Evolutionary conservation across 2,797 vertebrate species (phyloP), one percentile per base, ranked within the genome.

Genomic region (Scarus forsteni): DNA sequence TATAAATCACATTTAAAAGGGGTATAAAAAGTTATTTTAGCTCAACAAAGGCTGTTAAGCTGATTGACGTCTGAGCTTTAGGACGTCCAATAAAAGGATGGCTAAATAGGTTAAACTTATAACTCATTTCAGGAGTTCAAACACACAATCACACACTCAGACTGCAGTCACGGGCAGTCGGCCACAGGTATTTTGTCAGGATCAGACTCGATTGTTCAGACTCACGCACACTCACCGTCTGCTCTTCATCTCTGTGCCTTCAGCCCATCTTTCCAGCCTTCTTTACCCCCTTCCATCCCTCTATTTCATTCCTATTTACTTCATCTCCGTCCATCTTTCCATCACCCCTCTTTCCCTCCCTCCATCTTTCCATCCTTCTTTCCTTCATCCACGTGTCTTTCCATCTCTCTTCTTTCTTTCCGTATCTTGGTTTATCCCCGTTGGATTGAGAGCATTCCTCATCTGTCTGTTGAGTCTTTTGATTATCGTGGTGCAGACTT

Each of bases 381-480:
- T 43, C 7, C 7, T 10, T 4, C 42, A 43, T 43, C 42, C 42
- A 27, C 4, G 27, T 76, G 9, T 39, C 38, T 63, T 77, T 65
- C 27, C 27, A 73, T 77, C 71, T 10, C 40, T 43, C 42, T 1
- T 69, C 44, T 0, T 1, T 53, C 7, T 49, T 18, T 49, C 48
- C 10, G 3, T 5, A 18, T 19, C 48, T 10, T 11, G 16, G 16
- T 8, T 65, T 19, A 80, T 73, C 77, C 27, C 44, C 0, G 1
- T 53, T 8, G 3, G 71, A 81, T 59, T 66, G 35, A 40, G 64
- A 69, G 58, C 67, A 77, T 84, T 85, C 73, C 58, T 60, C 1
- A 51, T 34, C 14, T 16, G 50, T 61, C 56, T 62, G 35, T 16
- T 0, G 8, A 60, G 40, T 59, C 55, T 44, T 16, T 12, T 38